phyloP scores from a whole-genome alignment of 2,113 vertebrate genomes.

The Mesitornis unicolor region DNA sequence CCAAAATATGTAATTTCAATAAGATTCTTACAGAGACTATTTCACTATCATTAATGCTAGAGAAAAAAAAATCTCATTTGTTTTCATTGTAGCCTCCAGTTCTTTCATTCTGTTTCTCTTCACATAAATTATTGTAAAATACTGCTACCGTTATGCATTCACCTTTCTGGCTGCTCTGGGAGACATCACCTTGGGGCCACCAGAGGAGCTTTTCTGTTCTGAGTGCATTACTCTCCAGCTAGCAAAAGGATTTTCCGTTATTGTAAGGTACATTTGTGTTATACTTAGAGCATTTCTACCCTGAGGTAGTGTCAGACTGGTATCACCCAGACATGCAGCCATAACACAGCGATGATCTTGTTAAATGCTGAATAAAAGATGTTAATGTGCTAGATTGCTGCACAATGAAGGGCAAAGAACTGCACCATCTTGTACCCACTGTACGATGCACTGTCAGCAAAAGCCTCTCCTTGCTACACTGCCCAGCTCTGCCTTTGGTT shows the following conservation, averaged over 20 bases:
- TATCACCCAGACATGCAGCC: neutral
- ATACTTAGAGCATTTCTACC: neutral
- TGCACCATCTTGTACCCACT: neutral
- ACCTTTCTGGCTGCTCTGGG: neutral
- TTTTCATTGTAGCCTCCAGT: neutral
- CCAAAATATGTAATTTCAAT: neutral
- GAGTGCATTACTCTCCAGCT: neutral
- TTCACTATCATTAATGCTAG: neutral
- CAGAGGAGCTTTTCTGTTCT: neutral
- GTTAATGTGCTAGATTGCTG: neutral
- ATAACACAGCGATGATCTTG: neutral
- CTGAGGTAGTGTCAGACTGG: neutral
- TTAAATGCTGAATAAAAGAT: constrained; percentile 28
- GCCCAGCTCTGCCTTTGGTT: neutral
- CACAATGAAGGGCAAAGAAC: neutral
- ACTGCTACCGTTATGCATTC: neutral
- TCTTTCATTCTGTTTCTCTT: neutral
- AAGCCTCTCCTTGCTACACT: neutral
- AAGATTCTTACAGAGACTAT: neutral
- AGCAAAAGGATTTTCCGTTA: constrained; percentile 16
- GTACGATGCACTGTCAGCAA: neutral
- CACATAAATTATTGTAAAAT: neutral
- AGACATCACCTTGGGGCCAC: constrained; percentile 14
- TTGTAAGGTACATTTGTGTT: neutral
- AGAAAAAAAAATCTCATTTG: neutral